These are phyloP conservation scores for Isotomurus palustris DNA, from an alignment of 2,888 invertebrate species.

Conservation along the genomic window DNA sequence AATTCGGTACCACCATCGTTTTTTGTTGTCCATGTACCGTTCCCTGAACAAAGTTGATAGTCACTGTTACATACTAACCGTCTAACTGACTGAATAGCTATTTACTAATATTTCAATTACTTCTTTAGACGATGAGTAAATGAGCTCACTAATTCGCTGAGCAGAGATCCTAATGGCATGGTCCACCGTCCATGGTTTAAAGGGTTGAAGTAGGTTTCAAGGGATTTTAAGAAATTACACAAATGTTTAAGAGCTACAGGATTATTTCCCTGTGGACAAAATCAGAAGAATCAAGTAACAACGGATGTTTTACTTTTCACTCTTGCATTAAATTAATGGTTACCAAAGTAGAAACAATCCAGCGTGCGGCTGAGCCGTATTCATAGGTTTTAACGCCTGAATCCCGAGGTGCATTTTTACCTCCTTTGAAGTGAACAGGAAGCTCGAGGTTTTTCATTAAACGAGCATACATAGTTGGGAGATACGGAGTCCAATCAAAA, in stretches of 20 bases:
- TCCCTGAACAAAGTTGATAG: conserved; percentile 54
- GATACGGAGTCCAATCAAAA: conserved; percentile 80
- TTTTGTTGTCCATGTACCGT: conserved; percentile 56
- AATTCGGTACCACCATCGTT: conserved; percentile 64
- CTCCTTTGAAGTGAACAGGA: conserved; percentile 69
- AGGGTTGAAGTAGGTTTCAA: conserved; percentile 84
- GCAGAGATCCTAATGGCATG: conserved; percentile 60
- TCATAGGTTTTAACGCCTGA: conserved; percentile 41
- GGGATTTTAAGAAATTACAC: conserved; percentile 70
- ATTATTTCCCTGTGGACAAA: conserved; percentile 61
- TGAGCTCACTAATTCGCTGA: conserved; percentile 63
- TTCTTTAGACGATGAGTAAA: conserved; percentile 60
- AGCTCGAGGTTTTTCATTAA: conserved; percentile 69
- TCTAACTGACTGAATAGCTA: neutral
- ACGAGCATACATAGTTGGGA: conserved; percentile 70
- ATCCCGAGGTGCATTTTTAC: conserved; percentile 25
- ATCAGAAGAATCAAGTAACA: conserved; percentile 27
- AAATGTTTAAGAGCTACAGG: conserved; percentile 67
- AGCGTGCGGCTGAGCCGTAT: conserved; percentile 49
- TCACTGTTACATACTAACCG: neutral
- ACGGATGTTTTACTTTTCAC: neutral
- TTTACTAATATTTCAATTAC: conserved; percentile 48
- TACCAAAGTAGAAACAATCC: conserved; percentile 59
- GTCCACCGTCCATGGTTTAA: conserved; percentile 83
- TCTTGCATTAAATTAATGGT: neutral